phyloP scores from a whole-genome alignment of 1,140 invertebrate species.

The silkworm (Bombyx mori) region DNA sequence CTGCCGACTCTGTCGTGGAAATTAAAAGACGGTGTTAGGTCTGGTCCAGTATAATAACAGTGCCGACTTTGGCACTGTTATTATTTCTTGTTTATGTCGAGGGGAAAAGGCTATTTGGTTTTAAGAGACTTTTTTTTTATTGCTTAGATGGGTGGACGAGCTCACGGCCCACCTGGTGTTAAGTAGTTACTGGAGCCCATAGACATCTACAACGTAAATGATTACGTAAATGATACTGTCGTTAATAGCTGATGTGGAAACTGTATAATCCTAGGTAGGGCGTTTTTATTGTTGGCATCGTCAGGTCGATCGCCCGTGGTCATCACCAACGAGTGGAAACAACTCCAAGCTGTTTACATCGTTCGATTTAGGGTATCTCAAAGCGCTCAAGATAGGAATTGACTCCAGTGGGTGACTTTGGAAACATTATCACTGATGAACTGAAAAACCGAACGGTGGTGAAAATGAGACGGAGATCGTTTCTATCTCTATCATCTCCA shows the following conservation, averaged over 20 bases:
- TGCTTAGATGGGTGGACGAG: too few relatives aligned
- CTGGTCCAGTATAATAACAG: background rate
- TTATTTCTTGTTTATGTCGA: background rate
- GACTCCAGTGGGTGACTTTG: background rate
- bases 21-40: slow-evolving; percentile 10
- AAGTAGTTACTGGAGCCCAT: too few relatives aligned
- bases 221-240: background rate
- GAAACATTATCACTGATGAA: background rate
- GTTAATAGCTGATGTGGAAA: background rate
- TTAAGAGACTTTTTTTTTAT: too few relatives aligned
- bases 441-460: background rate
- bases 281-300: too few relatives aligned
- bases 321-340: too few relatives aligned
- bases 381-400: background rate
- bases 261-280: background rate
- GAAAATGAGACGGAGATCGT: too few relatives aligned
- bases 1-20: slow-evolving; percentile 48
- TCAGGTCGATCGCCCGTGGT: too few relatives aligned
- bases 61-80: background rate
- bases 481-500: too few relatives aligned
- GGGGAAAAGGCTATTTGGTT: background rate
- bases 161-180: too few relatives aligned
- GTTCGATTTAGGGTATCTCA: background rate
- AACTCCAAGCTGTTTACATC: too few relatives aligned
- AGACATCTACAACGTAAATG: too few relatives aligned